A percentile compares a stretch with the other conserved stretches of the same genome.
Evolutionary conservation across 2,113 vertebrate genomes (phyloP).

Genomic region (Cyanistes caeruleus): DNA sequence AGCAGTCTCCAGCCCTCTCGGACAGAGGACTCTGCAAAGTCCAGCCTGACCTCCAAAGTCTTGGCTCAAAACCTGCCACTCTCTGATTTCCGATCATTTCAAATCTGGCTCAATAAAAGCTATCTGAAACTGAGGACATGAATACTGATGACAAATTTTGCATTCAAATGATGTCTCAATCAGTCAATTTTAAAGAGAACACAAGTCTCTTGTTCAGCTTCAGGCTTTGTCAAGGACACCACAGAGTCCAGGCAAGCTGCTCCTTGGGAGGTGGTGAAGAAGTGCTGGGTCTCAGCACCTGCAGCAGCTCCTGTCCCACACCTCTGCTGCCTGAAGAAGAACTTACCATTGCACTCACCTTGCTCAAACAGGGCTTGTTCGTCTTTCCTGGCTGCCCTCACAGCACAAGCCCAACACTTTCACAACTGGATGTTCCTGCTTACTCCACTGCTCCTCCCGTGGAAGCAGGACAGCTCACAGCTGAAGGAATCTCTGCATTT

Average conservation of each 20-base stretch:
- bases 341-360: not conserved
- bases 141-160: constrained; percentile 35
- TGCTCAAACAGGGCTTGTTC: not conserved
- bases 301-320: not conserved
- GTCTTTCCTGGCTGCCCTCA: not conserved
- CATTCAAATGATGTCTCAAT: constrained; percentile 30
- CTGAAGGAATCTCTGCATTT: not conserved
- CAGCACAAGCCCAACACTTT: not conserved
- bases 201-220: not conserved
- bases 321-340: not conserved
- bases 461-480: not conserved
- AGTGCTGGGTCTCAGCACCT: not conserved
- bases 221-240: not conserved
- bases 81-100: not conserved
- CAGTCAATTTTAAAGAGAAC: not conserved
- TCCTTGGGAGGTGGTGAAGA: not conserved
- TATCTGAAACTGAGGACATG: not conserved
- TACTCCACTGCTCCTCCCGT: accelerated
- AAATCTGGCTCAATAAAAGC: constrained; percentile 16
- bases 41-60: not conserved
- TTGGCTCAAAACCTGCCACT: not conserved
- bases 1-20: not conserved
- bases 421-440: not conserved
- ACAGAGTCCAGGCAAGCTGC: not conserved
- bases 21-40: not conserved